Conservation (phyloP, 1,140 invertebrate genomes). For the Antheraea pernyi region DNA sequence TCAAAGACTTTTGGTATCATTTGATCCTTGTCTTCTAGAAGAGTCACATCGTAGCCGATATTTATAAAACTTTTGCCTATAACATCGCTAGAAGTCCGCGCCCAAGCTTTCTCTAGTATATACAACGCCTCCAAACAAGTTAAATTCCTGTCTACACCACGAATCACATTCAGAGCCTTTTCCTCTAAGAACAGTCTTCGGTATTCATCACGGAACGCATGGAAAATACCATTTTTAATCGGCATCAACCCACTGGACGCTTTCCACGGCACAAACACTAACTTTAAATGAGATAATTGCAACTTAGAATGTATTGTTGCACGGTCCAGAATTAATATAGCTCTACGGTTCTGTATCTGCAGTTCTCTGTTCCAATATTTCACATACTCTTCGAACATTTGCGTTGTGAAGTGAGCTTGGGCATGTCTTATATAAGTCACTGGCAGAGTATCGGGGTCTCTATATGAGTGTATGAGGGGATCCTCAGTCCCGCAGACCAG, state of each 20-base stretch:
- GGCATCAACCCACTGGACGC: slow-evolving; percentile 32
- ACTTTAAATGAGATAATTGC: slow-evolving; percentile 31
- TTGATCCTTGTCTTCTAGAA: background rate
- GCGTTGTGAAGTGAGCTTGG: slow-evolving; percentile 36
- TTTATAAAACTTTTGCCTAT: slow-evolving; percentile 27
- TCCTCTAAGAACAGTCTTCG: slow-evolving; percentile 28
- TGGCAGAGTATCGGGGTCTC: slow-evolving; percentile 30
- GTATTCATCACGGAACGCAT: slow-evolving; percentile 30
- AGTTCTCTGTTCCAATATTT: slow-evolving; percentile 36
- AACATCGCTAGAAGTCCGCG: slow-evolving; percentile 17
- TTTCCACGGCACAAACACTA: slow-evolving; percentile 41
- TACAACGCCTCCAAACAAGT: slow-evolving; percentile 33
- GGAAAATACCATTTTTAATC: slow-evolving; percentile 34
- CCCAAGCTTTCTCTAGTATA: slow-evolving; percentile 35
- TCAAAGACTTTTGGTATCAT: slow-evolving; percentile 22
- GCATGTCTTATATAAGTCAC: slow-evolving; percentile 35
- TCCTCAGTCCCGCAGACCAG: slow-evolving; percentile 37
- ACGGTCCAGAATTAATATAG: slow-evolving; percentile 31
- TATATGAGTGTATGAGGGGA: slow-evolving; percentile 27
- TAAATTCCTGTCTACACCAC: slow-evolving; percentile 31
- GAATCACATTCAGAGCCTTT: slow-evolving; percentile 28
- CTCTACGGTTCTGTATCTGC: slow-evolving; percentile 22
- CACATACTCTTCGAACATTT: slow-evolving; percentile 42
- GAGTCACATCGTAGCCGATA: slow-evolving; percentile 30
- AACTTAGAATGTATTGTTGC: slow-evolving; percentile 38